Evolutionary conservation across 1,140 invertebrate genomes (phyloP).

Genomic region (Dendrolimus punctatus): DNA sequence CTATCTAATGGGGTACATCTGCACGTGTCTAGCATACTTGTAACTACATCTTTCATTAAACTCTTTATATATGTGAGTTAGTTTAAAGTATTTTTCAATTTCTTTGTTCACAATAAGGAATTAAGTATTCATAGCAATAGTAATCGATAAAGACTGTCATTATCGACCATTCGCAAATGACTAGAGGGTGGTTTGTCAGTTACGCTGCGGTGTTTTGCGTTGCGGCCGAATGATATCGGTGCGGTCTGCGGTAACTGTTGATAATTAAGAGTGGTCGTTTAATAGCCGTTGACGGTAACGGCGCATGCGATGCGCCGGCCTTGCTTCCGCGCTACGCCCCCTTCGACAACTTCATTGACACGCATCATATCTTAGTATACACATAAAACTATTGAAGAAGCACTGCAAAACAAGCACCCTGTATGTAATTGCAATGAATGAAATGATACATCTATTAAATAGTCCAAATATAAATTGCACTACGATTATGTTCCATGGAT

Average conservation of each 20-base stretch:
- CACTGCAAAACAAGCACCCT: too few species aligned
- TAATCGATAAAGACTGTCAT: background rate
- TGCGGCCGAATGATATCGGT: constrained; percentile 22
- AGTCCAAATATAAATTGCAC: too few species aligned
- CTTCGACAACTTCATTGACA: constrained; percentile 13
- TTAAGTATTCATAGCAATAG: background rate
- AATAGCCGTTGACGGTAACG: constrained; percentile 54
- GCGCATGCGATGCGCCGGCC: constrained; percentile 33
- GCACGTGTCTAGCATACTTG: too few species aligned
- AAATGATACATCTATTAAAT: too few species aligned
- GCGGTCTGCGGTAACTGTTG: constrained; percentile 48
- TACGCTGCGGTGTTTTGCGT: constrained; percentile 23
- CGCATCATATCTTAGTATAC: constrained; percentile 3
- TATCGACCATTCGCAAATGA: constrained; percentile 8
- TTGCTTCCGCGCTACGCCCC: constrained; percentile 42
- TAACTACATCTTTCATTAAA: too few species aligned
- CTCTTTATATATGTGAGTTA: too few species aligned
- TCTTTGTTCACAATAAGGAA: too few species aligned
- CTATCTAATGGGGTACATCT: too few species aligned
- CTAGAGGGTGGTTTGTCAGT: constrained; percentile 24
- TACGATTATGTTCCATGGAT: too few species aligned
- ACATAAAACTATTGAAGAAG: too few species aligned
- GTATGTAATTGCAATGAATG: too few species aligned
- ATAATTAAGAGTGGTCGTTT: constrained; percentile 62
- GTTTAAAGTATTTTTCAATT: too few species aligned